A percentile compares a stretch with the other conserved stretches of the same genome.
phyloP scores from a whole-genome alignment of 1,140 invertebrate genomes.

The fruit fly (Drosophila melanogaster) region DNA sequence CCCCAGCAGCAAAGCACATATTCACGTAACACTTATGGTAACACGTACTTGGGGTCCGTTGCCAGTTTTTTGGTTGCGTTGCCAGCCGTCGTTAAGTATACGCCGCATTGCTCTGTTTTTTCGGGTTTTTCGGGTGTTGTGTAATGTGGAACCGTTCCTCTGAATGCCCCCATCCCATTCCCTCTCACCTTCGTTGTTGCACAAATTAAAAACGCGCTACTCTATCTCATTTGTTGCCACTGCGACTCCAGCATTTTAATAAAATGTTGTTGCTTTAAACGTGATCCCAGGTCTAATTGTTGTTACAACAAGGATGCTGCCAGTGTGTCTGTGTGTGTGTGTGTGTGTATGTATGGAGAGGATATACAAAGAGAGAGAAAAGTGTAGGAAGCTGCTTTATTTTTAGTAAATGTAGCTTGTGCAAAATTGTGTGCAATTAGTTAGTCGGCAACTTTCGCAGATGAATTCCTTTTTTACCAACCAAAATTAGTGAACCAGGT shows the following conservation, averaged over 20 bases:
- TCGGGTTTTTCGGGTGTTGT: constrained; percentile 35
- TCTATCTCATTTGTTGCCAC: constrained; percentile 42
- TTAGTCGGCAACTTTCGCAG: constrained; percentile 30
- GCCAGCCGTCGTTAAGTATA: constrained; percentile 51
- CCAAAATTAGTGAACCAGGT: constrained; percentile 30
- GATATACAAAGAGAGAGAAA: not conserved
- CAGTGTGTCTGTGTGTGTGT: constrained; percentile 1
- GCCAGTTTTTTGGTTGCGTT: constrained; percentile 8
- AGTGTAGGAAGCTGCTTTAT: constrained; percentile 15
- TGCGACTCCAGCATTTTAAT: constrained; percentile 58
- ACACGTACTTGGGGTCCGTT: constrained; percentile 62
- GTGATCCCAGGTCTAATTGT: constrained; percentile 67
- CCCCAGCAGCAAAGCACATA: constrained; percentile 32
- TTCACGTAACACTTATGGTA: constrained; percentile 60
- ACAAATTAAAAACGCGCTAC: constrained; percentile 73
- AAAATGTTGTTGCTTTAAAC: constrained; percentile 70
- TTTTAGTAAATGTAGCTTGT: constrained; percentile 47
- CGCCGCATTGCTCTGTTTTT: constrained; percentile 49
- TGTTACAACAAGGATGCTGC: constrained; percentile 33
- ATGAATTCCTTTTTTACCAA: constrained; percentile 22
- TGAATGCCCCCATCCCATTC: not conserved
- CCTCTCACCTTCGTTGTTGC: constrained; percentile 37
- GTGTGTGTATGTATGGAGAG: not conserved
- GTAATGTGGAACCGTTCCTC: not conserved
- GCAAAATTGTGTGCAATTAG: constrained; percentile 55